Conservation (phyloP, 2,797 vertebrate genomes). For the Sebastiscus tertius region DNA sequence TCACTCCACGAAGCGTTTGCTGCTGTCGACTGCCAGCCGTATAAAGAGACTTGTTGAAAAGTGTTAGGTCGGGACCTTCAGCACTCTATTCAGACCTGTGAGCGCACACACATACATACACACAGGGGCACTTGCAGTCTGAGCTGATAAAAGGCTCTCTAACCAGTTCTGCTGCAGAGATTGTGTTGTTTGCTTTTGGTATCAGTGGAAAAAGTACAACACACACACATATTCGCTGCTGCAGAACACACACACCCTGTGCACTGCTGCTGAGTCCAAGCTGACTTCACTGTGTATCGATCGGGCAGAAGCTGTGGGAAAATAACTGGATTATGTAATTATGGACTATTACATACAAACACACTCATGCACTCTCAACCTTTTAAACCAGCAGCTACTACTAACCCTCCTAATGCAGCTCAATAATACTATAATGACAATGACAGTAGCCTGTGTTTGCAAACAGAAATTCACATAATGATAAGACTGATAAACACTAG, state of each 20-base stretch:
- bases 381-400: not conserved
- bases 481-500: not conserved
- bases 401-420: not conserved
- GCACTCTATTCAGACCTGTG: conserved; percentile 1
- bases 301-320: conserved; percentile 33
- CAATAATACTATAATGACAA: not conserved
- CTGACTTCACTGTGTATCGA: conserved; percentile 25
- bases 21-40: not conserved
- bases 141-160: conserved; percentile 48
- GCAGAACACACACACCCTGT: conserved; percentile 7
- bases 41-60: conserved; percentile 7
- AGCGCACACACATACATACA: not conserved
- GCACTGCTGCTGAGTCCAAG: not conserved
- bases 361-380: not conserved
- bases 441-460: not conserved
- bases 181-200: conserved; percentile 52
- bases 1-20: not conserved
- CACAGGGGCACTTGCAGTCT: not conserved
- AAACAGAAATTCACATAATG: conserved; percentile 11
- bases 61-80: conserved; percentile 15
- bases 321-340: conserved; percentile 58
- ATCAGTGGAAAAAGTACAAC: conserved; percentile 17
- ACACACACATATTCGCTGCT: not conserved
- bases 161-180: conserved; percentile 30
- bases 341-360: conserved; percentile 7